Evolutionary conservation across 2,888 invertebrate species (phyloP).

Genomic region (Gisinianus flammeolus): DNA sequence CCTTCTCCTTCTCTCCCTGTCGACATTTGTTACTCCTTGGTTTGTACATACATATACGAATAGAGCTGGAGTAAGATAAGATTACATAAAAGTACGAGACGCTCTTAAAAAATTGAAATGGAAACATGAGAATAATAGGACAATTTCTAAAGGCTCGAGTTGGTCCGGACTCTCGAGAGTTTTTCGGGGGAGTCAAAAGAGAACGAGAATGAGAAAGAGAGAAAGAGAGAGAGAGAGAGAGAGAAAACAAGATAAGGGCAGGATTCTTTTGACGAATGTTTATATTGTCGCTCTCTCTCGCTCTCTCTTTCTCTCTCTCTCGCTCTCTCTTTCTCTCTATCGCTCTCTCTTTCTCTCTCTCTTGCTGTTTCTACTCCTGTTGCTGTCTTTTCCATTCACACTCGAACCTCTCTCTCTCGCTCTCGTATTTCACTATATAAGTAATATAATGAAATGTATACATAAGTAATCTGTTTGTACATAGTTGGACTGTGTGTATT

Average conservation of each 20-base stretch:
- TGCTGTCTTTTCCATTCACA: neutral
- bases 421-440: too few species aligned
- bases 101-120: neutral
- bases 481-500: too few species aligned
- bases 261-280: conserved; percentile 8
- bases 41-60: too few species aligned
- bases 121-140: neutral
- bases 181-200: conserved; percentile 7
- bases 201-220: neutral
- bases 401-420: too few species aligned
- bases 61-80: neutral
- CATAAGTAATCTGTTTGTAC: too few species aligned
- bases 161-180: too few species aligned
- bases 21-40: too few species aligned
- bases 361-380: neutral
- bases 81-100: neutral
- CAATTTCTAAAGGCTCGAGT: conserved; percentile 1
- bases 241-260: neutral
- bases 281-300: neutral
- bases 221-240: neutral
- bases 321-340: neutral
- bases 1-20: too few species aligned
- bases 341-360: neutral
- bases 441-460: too few species aligned
- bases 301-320: too few species aligned